These are phyloP conservation scores for Sinocyclocheilus maitianheensis DNA, from an alignment of 2,113 vertebrate genomes.

Conservation along the genomic window DNA sequence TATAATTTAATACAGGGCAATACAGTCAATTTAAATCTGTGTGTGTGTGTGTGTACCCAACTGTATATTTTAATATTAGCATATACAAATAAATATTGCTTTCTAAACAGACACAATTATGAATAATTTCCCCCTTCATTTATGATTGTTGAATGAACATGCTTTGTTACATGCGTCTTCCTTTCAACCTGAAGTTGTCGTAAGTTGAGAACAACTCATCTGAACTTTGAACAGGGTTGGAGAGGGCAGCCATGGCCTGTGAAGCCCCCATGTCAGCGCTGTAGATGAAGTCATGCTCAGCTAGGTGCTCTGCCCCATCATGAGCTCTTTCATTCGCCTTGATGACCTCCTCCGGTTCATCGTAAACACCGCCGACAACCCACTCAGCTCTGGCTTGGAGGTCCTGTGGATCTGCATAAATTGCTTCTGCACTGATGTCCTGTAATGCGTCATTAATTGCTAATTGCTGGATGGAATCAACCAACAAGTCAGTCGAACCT, in stretches of 20 bases:
- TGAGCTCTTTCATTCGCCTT: conserved; percentile 53
- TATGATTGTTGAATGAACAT: not conserved
- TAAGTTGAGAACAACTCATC: conserved; percentile 22
- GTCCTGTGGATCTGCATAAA: conserved; percentile 84
- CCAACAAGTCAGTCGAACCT: not conserved
- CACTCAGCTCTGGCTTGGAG: conserved; percentile 33
- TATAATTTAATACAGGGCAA: no score
- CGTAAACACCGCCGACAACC: conserved; percentile 67
- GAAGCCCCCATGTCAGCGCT: not conserved
- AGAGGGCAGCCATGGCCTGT: not conserved
- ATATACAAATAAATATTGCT: no score
- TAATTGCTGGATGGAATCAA: conserved; percentile 64
- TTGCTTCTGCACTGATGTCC: conserved; percentile 70
- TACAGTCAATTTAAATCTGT: no score
- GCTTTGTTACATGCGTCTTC: not conserved
- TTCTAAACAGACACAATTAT: not conserved
- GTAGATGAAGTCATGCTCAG: not conserved
- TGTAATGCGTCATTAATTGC: fast-evolving
- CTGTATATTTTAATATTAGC: no score
- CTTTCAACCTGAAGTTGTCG: conserved; percentile 32
- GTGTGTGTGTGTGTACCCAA: no score
- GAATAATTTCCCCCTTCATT: not conserved
- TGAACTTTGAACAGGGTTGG: not conserved
- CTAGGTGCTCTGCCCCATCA: not conserved
- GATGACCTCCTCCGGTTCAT: conserved; percentile 77